These are phyloP conservation scores for Habropoda laboriosa DNA, from an alignment of 1,140 invertebrate species.

Conservation along the genomic window DNA sequence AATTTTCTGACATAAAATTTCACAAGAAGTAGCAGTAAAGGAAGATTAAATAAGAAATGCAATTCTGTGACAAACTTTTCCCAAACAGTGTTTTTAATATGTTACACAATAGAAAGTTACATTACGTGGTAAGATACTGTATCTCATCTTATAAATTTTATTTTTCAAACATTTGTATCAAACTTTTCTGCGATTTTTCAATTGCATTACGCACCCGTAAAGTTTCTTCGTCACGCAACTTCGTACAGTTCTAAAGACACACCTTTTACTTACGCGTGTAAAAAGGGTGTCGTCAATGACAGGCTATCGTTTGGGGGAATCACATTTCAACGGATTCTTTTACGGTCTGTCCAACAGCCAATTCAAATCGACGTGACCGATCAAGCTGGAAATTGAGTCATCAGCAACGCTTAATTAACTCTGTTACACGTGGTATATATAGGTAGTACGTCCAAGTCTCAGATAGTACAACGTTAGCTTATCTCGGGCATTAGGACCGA, in stretches of 20 bases:
- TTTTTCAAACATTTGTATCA: too few species aligned
- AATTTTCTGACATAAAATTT: too few species aligned
- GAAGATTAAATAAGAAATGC: too few species aligned
- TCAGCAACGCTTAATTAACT: conserved; percentile 39
- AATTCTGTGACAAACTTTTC: too few species aligned
- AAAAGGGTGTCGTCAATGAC: conserved; percentile 19
- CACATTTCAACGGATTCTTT: conserved; percentile 27
- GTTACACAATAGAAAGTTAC: too few species aligned
- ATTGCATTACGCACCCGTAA: too few species aligned
- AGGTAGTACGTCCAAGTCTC: conserved; percentile 2
- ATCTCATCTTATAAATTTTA: too few species aligned
- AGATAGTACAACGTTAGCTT: neutral
- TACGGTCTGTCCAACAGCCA: neutral
- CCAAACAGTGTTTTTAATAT: too few species aligned
- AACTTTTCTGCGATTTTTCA: too few species aligned
- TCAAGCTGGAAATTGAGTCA: conserved; percentile 30
- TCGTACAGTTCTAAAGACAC: neutral
- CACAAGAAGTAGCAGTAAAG: too few species aligned
- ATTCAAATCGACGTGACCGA: conserved; percentile 8
- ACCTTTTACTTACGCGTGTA: neutral
- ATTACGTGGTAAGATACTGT: too few species aligned
- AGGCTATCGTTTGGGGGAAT: conserved; percentile 2
- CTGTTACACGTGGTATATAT: neutral
- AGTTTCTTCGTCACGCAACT: neutral
- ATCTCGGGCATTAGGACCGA: too few species aligned